phyloP scores from a whole-genome alignment of 2,888 invertebrate species.

The Stenodema calcarata region DNA sequence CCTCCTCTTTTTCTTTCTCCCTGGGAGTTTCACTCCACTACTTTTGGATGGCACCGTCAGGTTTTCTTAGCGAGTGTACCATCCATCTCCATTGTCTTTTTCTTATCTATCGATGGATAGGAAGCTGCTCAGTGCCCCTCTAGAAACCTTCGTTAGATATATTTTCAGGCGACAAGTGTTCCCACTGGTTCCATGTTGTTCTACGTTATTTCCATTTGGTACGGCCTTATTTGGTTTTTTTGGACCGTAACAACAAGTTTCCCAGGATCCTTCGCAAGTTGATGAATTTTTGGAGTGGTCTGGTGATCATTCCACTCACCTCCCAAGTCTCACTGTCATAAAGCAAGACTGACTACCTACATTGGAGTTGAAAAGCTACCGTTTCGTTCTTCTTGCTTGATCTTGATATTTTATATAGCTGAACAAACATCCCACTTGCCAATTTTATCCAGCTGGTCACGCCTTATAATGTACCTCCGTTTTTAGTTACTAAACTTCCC shows the following conservation, averaged over 20 bases:
- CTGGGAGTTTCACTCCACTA: background rate
- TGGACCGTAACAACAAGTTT: no score
- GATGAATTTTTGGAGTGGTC: background rate
- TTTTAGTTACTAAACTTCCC: background rate
- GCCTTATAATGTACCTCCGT: background rate
- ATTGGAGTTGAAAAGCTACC: constrained; percentile 23
- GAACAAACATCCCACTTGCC: no score
- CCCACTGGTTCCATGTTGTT: no score
- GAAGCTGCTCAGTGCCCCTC: background rate
- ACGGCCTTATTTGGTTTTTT: no score
- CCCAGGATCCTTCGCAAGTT: constrained; percentile 14
- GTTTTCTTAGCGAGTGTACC: background rate
- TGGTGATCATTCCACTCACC: constrained; percentile 1
- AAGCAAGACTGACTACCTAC: constrained; percentile 22
- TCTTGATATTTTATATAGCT: background rate
- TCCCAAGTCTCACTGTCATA: constrained; percentile 38
- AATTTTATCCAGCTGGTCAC: background rate
- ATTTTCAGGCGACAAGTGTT: background rate
- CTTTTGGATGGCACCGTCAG: background rate
- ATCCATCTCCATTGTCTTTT: constrained; percentile 15
- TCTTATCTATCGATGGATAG: background rate
- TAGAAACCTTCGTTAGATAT: background rate
- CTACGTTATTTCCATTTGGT: no score
- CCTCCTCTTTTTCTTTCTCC: background rate
- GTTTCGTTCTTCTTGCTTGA: background rate